A percentile compares a stretch with the other conserved stretches of the same genome.
Evolutionary conservation across 2,113 vertebrate species (phyloP).

Genomic region (Cairina moschata): DNA sequence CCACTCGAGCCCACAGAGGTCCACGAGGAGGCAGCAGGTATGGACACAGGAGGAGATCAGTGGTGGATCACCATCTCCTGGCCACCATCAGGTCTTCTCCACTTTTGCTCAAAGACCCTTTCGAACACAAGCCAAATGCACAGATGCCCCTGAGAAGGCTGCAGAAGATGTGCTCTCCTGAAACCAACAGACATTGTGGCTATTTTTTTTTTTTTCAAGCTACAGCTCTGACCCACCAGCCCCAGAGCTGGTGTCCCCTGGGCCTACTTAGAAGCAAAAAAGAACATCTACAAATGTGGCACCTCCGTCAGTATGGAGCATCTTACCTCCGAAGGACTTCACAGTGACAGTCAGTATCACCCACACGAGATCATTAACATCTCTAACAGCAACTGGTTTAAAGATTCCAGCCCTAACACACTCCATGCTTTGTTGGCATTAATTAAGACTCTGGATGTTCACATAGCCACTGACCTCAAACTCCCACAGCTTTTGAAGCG

Average conservation of each 20-base stretch:
- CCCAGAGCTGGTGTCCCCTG: accelerated
- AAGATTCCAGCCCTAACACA: neutral
- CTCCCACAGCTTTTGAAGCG: neutral
- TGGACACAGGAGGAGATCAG: neutral
- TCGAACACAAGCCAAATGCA: neutral
- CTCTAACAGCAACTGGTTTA: neutral
- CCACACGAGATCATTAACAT: neutral
- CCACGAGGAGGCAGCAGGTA: neutral
- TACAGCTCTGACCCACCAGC: neutral
- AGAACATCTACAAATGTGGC: neutral
- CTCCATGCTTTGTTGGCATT: accelerated
- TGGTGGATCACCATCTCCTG: neutral
- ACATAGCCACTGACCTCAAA: neutral
- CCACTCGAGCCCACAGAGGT: neutral
- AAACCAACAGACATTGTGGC: neutral
- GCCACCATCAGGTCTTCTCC: neutral
- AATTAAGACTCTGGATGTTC: neutral
- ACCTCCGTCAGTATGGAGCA: neutral
- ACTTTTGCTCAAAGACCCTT: neutral
- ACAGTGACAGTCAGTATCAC: neutral
- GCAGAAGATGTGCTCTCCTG: neutral
- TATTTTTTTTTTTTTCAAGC: neutral
- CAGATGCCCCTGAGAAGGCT: neutral
- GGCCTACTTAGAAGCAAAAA: neutral
- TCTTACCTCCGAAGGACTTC: neutral